These are phyloP conservation scores for Cherax destructor DNA, from an alignment of 1,140 invertebrate genomes.

Conservation along the genomic window DNA sequence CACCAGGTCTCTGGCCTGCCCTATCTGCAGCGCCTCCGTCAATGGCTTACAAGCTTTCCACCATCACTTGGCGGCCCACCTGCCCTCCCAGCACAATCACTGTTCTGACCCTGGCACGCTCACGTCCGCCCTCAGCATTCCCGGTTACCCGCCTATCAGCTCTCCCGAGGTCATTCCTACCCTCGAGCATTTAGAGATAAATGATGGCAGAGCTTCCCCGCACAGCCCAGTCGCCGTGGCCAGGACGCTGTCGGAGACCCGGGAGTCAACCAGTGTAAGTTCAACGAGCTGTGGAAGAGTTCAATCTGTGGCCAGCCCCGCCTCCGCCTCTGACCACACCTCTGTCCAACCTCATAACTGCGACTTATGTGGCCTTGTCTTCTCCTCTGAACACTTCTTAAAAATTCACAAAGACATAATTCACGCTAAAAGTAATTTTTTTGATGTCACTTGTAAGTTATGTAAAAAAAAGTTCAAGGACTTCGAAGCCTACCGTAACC, in stretches of 20 bases:
- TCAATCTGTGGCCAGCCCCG: not conserved
- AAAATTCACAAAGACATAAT: constrained; percentile 71
- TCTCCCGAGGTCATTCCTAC: constrained; percentile 60
- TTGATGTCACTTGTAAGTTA: constrained; percentile 70
- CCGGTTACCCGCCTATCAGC: constrained; percentile 29
- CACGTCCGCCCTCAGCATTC: not conserved
- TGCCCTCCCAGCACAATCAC: constrained; percentile 27
- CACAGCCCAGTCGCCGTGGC: constrained; percentile 7
- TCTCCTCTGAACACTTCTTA: constrained; percentile 68
- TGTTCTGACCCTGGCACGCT: constrained; percentile 6
- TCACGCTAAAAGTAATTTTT: constrained; percentile 57
- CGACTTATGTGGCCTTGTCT: constrained; percentile 67
- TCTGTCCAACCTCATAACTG: constrained; percentile 55
- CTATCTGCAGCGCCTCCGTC: constrained; percentile 66
- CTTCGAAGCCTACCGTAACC: constrained; percentile 66
- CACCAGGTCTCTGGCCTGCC: constrained; percentile 48
- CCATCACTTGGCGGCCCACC: constrained; percentile 59
- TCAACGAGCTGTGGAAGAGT: not conserved
- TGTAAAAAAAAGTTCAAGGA: constrained; percentile 67
- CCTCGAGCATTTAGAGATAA: constrained; percentile 66
- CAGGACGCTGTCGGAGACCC: not conserved
- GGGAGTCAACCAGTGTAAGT: not conserved
- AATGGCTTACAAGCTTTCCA: constrained; percentile 64
- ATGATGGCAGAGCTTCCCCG: constrained; percentile 42
- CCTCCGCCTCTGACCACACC: not conserved